Conservation (phyloP, 2,888 invertebrate species). For the Latrodectus elegans region DNA sequence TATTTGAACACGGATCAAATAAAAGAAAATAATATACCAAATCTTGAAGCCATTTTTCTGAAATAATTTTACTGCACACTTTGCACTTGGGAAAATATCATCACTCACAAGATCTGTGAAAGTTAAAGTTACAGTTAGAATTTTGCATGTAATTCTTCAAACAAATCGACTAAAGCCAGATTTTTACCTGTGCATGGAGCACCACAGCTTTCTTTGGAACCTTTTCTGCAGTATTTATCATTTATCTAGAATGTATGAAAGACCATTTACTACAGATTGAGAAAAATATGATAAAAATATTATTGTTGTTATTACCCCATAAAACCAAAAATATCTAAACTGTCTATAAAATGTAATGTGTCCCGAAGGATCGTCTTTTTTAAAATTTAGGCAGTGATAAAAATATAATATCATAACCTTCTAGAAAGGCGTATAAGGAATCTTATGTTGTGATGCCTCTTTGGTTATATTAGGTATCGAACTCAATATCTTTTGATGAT, state of each 20-base stretch:
- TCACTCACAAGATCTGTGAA: constrained; percentile 39
- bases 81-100: constrained; percentile 35
- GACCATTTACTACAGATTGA: too few relatives aligned
- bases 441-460: too few relatives aligned
- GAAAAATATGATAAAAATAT: too few relatives aligned
- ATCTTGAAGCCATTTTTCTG: constrained; percentile 46
- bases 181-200: constrained; percentile 49
- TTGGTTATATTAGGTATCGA: too few relatives aligned
- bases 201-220: constrained; percentile 42
- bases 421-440: too few relatives aligned
- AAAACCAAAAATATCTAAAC: too few relatives aligned
- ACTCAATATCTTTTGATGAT: too few relatives aligned
- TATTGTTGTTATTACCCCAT: too few relatives aligned
- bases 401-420: too few relatives aligned
- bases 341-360: too few relatives aligned
- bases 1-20: background rate
- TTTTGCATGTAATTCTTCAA: background rate
- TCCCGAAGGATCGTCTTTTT: too few relatives aligned
- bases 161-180: background rate
- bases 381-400: too few relatives aligned
- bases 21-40: constrained; percentile 33
- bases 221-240: constrained; percentile 47
- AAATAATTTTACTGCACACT: constrained; percentile 55
- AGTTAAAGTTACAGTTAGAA: background rate
- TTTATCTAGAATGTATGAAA: constrained; percentile 38